Conservation (phyloP, 2,113 vertebrate species). For the Oncorhynchus mykiss region DNA sequence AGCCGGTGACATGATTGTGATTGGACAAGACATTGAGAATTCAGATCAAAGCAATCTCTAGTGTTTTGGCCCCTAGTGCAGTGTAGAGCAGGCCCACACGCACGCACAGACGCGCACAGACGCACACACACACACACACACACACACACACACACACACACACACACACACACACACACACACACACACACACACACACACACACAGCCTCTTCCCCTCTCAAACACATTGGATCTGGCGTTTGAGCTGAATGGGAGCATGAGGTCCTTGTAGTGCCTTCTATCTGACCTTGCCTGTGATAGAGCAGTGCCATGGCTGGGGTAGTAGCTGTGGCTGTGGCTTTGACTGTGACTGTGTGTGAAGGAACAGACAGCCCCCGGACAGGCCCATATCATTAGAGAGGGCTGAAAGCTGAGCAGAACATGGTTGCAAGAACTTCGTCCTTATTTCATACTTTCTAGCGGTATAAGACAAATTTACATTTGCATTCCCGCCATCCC, state of each 20-base stretch:
- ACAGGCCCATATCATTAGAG: background rate
- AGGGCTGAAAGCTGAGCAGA: slow-evolving; percentile 33
- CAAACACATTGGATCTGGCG: slow-evolving; percentile 25
- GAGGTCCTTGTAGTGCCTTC: slow-evolving; percentile 42
- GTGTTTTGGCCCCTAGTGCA: slow-evolving; percentile 80
- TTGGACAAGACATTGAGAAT: slow-evolving; percentile 80
- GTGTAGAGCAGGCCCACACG: slow-evolving; percentile 69
- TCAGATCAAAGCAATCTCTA: slow-evolving; percentile 83
- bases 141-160: slow-evolving; percentile 43
- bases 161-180: slow-evolving; percentile 9
- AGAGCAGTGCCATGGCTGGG: too few relatives aligned
- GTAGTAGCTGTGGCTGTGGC: background rate
- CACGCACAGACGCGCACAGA: slow-evolving; percentile 24
- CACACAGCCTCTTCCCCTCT: slow-evolving; percentile 12
- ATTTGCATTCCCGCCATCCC: slow-evolving; percentile 62
- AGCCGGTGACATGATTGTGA: slow-evolving; percentile 79
- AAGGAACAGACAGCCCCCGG: slow-evolving; percentile 26
- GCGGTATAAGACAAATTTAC: slow-evolving; percentile 66
- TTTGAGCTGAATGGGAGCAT: slow-evolving; percentile 33
- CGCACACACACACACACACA: slow-evolving; percentile 41
- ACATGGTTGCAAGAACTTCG: slow-evolving; percentile 41
- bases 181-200: slow-evolving; percentile 2
- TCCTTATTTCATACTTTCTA: slow-evolving; percentile 71
- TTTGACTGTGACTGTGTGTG: slow-evolving; percentile 26
- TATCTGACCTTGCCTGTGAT: slow-evolving; percentile 64